Evolutionary conservation across 64 coral and sea anemone genomes (phyloP), one percentile per base, ranked within the genome.

Genomic region (Actinia equina): DNA sequence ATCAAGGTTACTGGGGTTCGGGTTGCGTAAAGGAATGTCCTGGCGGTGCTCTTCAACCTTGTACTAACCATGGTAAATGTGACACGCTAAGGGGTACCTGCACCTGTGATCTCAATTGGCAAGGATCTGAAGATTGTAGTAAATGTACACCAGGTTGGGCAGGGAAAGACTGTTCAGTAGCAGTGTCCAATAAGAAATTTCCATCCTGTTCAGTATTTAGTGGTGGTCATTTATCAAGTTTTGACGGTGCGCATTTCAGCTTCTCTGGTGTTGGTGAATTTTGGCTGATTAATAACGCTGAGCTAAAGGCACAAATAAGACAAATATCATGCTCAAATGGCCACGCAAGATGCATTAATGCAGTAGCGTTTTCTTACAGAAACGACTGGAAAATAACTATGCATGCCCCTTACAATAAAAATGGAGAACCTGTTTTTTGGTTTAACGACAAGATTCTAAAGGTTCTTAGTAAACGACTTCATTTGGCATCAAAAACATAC

Each of bases 211-310:
- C 90, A 5, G 88, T 78, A 46, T 95, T 98, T 74, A 80, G 79
- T 77, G 88, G 87, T 58, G 93, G 96, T 30, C 96, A 98, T 91
- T 98, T 92, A 52, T 61, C 93, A 82, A 98, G 88, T 80, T 98
- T 98, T 43, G 96, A 98, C 83, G 88, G 93, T 59, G 96, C 87
- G 74, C 93, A 92, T 52, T 98, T 95, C 59, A 95, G 71, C 52
- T 98, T 98, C 85, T 95, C 88, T 30, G 93, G 87, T 17, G 82
- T 88, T 54, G 96, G 96, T 30, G 96, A 98, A 86, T 98, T 95
- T 79, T 83, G 88, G 85, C 44, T 98, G 26, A 62, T 98, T 2
- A 79, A 89, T 12, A 95, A 86, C 49, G 82, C 41, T 20, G 67
- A 84, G 14, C 85, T 98, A 56, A 87, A 90, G 71, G 93, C 88